Conservation (phyloP, 1,140 invertebrate species). For the Spodoptera litura region DNA sequence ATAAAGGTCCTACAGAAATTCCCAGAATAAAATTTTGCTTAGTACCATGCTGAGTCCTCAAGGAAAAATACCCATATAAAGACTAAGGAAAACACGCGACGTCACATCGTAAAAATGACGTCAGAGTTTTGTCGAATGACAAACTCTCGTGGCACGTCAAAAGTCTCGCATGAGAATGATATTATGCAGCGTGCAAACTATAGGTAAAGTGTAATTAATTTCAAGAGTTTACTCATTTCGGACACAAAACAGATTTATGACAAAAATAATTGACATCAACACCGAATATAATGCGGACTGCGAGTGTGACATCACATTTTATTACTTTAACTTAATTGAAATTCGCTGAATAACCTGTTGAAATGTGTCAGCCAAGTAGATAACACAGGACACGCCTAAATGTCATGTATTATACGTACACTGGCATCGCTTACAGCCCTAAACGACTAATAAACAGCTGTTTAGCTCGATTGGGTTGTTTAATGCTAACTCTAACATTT, state of each 20-base stretch:
- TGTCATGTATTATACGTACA: no score
- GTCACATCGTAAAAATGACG: constrained; percentile 26
- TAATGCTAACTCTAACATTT: no score
- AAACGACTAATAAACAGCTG: no score
- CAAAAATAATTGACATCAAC: background rate
- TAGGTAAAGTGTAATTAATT: background rate
- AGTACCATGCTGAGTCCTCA: background rate
- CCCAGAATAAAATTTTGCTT: background rate
- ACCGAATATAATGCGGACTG: background rate
- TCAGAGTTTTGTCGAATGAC: constrained; percentile 10
- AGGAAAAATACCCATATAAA: constrained; percentile 2
- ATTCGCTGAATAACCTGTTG: background rate
- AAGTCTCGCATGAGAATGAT: background rate
- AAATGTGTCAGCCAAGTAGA: background rate
- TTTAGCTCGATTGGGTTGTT: no score
- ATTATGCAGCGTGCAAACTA: constrained; percentile 1
- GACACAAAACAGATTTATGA: background rate
- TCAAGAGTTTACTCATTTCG: background rate
- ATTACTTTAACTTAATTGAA: background rate
- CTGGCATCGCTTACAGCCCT: no score
- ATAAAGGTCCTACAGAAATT: background rate
- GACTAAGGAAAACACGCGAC: background rate
- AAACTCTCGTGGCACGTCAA: constrained; percentile 7
- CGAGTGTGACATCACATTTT: background rate
- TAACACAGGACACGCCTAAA: constrained; percentile 1